Evolutionary conservation across 2,113 vertebrate genomes (phyloP).

Genomic region (Actenoides lindsayi): DNA sequence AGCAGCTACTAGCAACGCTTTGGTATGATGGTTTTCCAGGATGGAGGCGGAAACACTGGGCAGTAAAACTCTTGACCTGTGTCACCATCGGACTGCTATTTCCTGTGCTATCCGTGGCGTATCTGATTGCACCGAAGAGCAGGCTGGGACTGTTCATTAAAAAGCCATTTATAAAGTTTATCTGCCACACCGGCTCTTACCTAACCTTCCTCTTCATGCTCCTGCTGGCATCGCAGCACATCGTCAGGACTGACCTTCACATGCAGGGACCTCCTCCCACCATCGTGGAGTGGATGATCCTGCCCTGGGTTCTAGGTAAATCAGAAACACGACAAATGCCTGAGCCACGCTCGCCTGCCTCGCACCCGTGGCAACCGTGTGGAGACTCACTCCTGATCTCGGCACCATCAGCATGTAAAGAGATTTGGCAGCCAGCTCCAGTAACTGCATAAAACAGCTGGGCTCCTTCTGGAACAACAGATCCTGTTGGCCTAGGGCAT

Average conservation of each 20-base stretch:
- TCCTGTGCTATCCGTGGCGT: slow-evolving; percentile 90
- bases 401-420: neutral
- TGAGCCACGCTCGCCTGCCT: neutral
- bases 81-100: slow-evolving; percentile 95
- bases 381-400: neutral
- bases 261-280: slow-evolving; percentile 95
- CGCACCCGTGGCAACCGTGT: neutral
- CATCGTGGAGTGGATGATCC: slow-evolving; percentile 97
- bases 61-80: slow-evolving; percentile 93
- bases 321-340: neutral
- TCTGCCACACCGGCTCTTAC: slow-evolving; percentile 97
- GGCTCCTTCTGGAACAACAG: slow-evolving; percentile 31
- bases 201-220: slow-evolving; percentile 97
- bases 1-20: slow-evolving; percentile 94
- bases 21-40: slow-evolving; percentile 98
- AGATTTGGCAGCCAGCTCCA: slow-evolving; percentile 13
- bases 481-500: neutral
- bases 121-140: slow-evolving; percentile 92
- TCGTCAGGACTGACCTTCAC: slow-evolving; percentile 94
- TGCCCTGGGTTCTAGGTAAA: slow-evolving; percentile 96
- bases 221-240: slow-evolving; percentile 95
- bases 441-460: neutral
- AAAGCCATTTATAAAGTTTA: slow-evolving; percentile 99
- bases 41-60: slow-evolving; percentile 96
- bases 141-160: slow-evolving; percentile 94